phyloP scores from a whole-genome alignment of 2,797 vertebrate species.

The Rhinoraja longicauda region DNA sequence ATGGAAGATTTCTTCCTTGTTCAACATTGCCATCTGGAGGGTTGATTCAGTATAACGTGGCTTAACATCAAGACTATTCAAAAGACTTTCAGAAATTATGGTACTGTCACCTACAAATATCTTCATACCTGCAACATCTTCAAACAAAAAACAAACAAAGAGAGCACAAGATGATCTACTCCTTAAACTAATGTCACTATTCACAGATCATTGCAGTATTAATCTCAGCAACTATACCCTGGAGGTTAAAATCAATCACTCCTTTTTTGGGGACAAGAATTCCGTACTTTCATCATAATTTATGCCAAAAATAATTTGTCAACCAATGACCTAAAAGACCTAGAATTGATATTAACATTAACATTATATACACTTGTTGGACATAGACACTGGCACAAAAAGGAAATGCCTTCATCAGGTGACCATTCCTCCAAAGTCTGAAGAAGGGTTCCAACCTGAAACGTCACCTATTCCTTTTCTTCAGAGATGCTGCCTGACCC shows the following conservation, averaged over 20 bases:
- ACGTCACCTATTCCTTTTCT: too few species aligned
- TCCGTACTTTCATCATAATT: not conserved
- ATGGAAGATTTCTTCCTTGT: not conserved
- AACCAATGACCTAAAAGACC: not conserved
- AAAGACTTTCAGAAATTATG: not conserved
- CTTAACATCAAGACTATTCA: not conserved
- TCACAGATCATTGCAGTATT: not conserved
- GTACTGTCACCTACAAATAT: not conserved
- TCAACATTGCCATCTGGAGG: conserved; percentile 33
- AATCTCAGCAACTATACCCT: not conserved
- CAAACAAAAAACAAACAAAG: not conserved
- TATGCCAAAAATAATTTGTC: not conserved
- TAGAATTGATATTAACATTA: not conserved
- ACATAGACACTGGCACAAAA: not conserved
- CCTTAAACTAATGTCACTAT: not conserved
- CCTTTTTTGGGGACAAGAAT: not conserved
- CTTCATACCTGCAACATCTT: not conserved
- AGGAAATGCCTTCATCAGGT: not conserved
- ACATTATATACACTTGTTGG: not conserved
- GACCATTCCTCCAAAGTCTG: not conserved
- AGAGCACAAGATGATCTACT: too few species aligned
- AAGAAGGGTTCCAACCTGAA: too few species aligned
- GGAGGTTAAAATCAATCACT: too few species aligned
- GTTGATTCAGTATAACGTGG: not conserved
- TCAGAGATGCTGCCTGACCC: too few species aligned